A percentile compares a stretch with the other conserved stretches of the same genome.
Evolutionary conservation across 1,140 invertebrate genomes (phyloP).

Genomic region (Ips typographus): DNA sequence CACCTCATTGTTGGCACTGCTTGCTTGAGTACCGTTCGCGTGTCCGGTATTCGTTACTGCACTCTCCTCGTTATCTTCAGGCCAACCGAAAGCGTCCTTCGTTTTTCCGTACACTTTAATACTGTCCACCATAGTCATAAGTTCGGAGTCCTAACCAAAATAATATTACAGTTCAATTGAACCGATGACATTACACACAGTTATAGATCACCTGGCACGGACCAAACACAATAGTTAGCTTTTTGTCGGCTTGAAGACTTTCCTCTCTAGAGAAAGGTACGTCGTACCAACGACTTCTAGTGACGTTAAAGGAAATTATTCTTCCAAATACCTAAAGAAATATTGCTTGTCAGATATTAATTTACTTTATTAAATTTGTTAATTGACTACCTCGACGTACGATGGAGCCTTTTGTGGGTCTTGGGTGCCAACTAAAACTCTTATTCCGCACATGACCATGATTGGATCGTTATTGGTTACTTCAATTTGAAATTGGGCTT

Average conservation of each 20-base stretch:
- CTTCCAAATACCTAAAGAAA: slow-evolving; percentile 69
- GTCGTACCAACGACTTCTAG: slow-evolving; percentile 90
- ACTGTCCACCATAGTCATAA: slow-evolving; percentile 48
- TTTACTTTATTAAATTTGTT: not conserved
- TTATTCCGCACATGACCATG: slow-evolving; percentile 73
- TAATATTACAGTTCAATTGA: not conserved
- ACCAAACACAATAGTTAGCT: slow-evolving; percentile 86
- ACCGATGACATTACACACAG: slow-evolving; percentile 13
- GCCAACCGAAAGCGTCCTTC: slow-evolving; percentile 96
- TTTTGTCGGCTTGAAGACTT: slow-evolving; percentile 90
- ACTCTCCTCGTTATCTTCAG: slow-evolving; percentile 88
- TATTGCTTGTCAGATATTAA: too few relatives aligned
- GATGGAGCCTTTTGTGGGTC: slow-evolving; percentile 81
- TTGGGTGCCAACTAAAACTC: slow-evolving; percentile 85
- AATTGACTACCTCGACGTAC: slow-evolving; percentile 65
- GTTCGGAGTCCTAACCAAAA: slow-evolving; percentile 31
- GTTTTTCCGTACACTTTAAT: slow-evolving; percentile 82
- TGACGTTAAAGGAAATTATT: slow-evolving; percentile 72
- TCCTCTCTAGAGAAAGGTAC: slow-evolving; percentile 93
- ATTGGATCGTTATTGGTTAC: slow-evolving; percentile 85
- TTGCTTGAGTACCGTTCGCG: slow-evolving; percentile 47
- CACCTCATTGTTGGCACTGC: slow-evolving; percentile 34
- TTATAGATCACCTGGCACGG: slow-evolving; percentile 64
- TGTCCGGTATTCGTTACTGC: slow-evolving; percentile 43
- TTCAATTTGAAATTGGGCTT: slow-evolving; percentile 87